Evolutionary conservation across 1,140 invertebrate genomes (phyloP).

Genomic region (Cydia pomonella): DNA sequence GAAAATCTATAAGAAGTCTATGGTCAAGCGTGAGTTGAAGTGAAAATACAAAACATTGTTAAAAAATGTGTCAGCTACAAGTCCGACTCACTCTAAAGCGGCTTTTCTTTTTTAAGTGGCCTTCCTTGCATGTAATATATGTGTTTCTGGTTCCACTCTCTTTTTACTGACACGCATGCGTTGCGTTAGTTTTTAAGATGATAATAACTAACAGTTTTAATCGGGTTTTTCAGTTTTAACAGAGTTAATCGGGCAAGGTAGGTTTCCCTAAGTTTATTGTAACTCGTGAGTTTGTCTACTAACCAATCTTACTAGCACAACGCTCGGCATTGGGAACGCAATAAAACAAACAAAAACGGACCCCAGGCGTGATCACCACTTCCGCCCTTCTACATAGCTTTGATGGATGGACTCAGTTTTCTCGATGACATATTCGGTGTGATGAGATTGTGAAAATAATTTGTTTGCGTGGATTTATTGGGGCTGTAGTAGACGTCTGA

Average conservation of each 20-base stretch:
- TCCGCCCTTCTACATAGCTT: neutral
- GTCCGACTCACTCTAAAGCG: too few species aligned
- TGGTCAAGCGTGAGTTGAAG: too few species aligned
- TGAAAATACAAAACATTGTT: too few species aligned
- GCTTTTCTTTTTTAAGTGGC: neutral
- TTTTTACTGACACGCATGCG: too few species aligned
- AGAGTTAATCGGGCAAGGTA: neutral
- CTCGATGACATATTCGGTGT: conserved; percentile 13
- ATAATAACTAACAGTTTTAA: too few species aligned
- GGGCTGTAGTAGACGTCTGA: neutral
- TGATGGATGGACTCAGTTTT: conserved; percentile 31
- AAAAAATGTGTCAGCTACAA: too few species aligned
- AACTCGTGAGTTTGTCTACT: neutral
- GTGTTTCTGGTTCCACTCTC: too few species aligned
- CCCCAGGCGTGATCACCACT: neutral
- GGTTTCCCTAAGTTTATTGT: too few species aligned
- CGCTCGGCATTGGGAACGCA: neutral
- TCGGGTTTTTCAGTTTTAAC: too few species aligned
- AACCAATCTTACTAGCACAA: neutral
- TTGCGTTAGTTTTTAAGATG: neutral
- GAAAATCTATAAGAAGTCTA: neutral
- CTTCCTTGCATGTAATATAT: too few species aligned
- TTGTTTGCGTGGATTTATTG: conserved; percentile 2
- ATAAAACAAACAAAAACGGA: conserved; percentile 30
- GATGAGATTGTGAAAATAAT: conserved; percentile 22